Base-by-base conservation (phyloP, 1,140 invertebrate genomes). In the Mizuhopecten yessoensis region DNA sequence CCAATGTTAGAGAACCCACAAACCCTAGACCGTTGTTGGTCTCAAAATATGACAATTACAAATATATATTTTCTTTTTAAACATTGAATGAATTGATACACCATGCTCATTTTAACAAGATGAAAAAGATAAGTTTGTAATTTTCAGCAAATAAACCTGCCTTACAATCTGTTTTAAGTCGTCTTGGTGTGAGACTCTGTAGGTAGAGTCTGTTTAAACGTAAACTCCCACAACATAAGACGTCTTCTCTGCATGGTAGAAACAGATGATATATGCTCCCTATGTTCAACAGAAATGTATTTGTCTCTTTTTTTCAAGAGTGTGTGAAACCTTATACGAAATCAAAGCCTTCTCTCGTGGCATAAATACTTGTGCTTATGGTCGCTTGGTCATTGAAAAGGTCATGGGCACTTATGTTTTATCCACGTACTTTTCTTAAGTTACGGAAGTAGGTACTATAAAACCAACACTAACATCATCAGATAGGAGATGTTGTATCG, bases 401-500 rank as follows among this genome's bases (percentile, higher is more conserved):
- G 57, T 75, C 57, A 75, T n/a, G 57, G 57, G 57, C 57, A 29
- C 57, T 75, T 75, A 29, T 75, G 57, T 75, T 75, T 75, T 75
- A 75, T 75, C 57, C 57, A n/a, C 57, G 57, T 75, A 75, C 57
- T 75, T 75, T 75, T 75, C 57, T 75, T 29, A 75, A 75, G 57
- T 75, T 75, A 75, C 57, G 57, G 57, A 75, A 75, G 57, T 75
- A n/a, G 57, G 57, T 75, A 75, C 57, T 75, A 75, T 75, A 75
- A 75, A 75, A n/a, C 57, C n/a, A 75, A 75, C 23, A n/a, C 57
- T 75, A 75, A 75, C 57, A 29, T 75, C 5, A 75, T 75, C 57
- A 29, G 57, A 75, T 75, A 29, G 57, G 23, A 75, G 57, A 2
- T 29, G 57, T 75, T 75, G 11, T 75, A 75, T 75, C 57, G 23